Conservation (phyloP, 2,888 invertebrate species). For the Ectemnius continuus region DNA sequence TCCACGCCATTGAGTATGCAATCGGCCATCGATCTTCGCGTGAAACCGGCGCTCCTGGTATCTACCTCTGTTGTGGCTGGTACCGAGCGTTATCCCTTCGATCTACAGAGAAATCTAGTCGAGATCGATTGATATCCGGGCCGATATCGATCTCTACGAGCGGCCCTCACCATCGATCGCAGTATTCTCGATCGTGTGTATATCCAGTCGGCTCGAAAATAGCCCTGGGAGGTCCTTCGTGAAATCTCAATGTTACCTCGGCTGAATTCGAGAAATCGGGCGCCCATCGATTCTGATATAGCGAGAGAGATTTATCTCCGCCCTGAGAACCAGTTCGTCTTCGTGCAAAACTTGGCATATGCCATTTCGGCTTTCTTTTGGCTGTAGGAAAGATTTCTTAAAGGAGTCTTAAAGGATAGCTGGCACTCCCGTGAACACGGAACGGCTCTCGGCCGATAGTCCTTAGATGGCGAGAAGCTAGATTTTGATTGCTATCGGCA, state of each 20-base stretch:
- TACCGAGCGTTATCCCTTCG: conserved; percentile 49
- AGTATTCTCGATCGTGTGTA: conserved; percentile 16
- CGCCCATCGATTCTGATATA: conserved; percentile 19
- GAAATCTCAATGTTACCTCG: conserved; percentile 40
- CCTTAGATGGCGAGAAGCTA: too few species aligned
- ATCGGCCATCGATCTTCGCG: conserved; percentile 67
- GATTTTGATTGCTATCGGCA: not conserved
- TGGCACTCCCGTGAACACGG: too few species aligned
- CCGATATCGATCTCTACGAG: conserved; percentile 56
- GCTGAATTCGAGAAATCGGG: conserved; percentile 6
- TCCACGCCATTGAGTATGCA: conserved; percentile 62
- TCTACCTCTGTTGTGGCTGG: conserved; percentile 47
- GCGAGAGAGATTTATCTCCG: conserved; percentile 25
- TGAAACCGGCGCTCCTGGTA: conserved; percentile 53
- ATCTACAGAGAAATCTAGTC: conserved; percentile 54
- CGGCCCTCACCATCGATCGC: conserved; percentile 26
- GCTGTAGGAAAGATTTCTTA: too few species aligned
- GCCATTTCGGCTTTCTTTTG: not conserved
- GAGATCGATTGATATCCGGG: conserved; percentile 59
- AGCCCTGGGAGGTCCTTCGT: conserved; percentile 45
- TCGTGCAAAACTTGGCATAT: not conserved
- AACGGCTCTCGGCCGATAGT: too few species aligned
- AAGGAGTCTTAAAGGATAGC: too few species aligned
- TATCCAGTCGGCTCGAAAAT: conserved; percentile 37
- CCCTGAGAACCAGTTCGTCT: conserved; percentile 12